phyloP scores from a whole-genome alignment of 2,797 vertebrate genomes.

The Phaenicophaeus curvirostris region DNA sequence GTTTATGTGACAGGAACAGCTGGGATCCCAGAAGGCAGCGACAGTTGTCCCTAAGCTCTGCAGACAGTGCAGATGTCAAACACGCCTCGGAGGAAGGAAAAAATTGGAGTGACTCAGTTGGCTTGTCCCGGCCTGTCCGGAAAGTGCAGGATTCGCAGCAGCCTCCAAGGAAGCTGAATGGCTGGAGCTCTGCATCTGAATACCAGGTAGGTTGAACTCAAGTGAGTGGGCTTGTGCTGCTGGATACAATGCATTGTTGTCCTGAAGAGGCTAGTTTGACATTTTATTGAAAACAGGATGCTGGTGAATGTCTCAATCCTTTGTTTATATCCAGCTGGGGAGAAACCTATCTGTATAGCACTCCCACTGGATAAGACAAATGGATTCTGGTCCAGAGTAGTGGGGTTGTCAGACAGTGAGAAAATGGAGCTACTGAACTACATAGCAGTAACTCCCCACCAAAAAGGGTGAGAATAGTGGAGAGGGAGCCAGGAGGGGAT shows the following conservation, averaged over 20 bases:
- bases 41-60: constrained; percentile 86
- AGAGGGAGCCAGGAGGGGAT: background rate
- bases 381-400: background rate
- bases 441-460: background rate
- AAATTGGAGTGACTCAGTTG: constrained; percentile 67
- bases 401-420: background rate
- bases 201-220: constrained; percentile 75
- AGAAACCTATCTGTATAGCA: background rate
- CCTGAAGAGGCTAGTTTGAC: background rate
- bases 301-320: background rate
- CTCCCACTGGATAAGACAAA: background rate
- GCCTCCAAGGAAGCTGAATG: constrained; percentile 80
- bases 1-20: constrained; percentile 73
- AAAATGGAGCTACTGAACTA: background rate
- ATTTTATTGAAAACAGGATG: background rate
- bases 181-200: constrained; percentile 83
- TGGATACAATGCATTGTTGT: fast-evolving
- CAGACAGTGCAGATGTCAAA: constrained; percentile 83
- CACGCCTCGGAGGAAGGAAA: constrained; percentile 85
- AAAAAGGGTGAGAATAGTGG: background rate
- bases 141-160: constrained; percentile 81
- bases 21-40: constrained; percentile 89
- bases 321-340: background rate
- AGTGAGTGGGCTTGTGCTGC: background rate
- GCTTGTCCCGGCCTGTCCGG: constrained; percentile 67